Percentiles rank a stretch among this genome's conserved stretches.
Conservation (phyloP, 2,888 invertebrate genomes). For the Agrotis puta region DNA sequence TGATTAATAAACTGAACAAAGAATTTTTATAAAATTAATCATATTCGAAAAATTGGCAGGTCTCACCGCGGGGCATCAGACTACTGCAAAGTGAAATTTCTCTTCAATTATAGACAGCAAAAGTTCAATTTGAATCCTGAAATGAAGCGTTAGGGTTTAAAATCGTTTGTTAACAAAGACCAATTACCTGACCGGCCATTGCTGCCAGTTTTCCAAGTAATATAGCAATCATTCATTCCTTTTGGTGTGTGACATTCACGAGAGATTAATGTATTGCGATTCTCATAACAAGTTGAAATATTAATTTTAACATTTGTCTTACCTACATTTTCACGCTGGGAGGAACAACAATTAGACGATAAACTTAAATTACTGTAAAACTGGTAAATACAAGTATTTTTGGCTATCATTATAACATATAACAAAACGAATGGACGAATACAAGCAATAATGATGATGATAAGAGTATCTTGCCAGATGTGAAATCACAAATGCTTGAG, state of each 20-base stretch:
- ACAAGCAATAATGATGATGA: too few relatives aligned
- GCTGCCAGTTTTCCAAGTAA: slow-evolving; percentile 69
- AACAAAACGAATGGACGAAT: too few relatives aligned
- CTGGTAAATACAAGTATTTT: too few relatives aligned
- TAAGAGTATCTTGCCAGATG: not conserved
- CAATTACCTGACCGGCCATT: slow-evolving; percentile 65
- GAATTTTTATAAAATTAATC: slow-evolving; percentile 56
- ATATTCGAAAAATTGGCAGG: slow-evolving; percentile 49
- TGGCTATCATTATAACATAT: too few relatives aligned
- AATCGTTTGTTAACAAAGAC: slow-evolving; percentile 41
- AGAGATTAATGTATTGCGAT: slow-evolving; percentile 71
- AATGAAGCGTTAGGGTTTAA: not conserved
- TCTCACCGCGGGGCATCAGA: slow-evolving; percentile 54
- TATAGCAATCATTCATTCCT: slow-evolving; percentile 72
- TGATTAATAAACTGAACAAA: slow-evolving; percentile 50
- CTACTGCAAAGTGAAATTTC: slow-evolving; percentile 61
- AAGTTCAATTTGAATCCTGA: slow-evolving; percentile 33
- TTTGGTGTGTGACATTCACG: slow-evolving; percentile 63
- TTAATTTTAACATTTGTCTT: slow-evolving; percentile 64
- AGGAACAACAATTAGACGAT: slow-evolving; percentile 32
- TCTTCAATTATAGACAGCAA: slow-evolving; percentile 30
- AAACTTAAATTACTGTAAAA: slow-evolving; percentile 5
- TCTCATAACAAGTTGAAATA: slow-evolving; percentile 69
- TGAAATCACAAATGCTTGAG: not conserved
- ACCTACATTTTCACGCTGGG: slow-evolving; percentile 47